These are phyloP conservation scores for Nilaparvata lugens DNA, from an alignment of 1,140 invertebrate species.

Conservation along the genomic window DNA sequence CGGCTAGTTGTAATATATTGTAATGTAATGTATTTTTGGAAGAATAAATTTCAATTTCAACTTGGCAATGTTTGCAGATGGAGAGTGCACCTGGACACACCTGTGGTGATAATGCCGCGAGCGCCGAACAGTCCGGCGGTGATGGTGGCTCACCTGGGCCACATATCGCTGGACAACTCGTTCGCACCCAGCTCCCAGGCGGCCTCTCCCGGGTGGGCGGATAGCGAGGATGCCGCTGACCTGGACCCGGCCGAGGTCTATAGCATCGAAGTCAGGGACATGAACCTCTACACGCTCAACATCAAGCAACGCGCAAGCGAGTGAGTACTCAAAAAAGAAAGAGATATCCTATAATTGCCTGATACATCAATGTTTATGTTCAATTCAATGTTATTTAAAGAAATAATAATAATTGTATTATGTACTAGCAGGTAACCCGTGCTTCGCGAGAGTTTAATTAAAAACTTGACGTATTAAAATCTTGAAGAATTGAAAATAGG, in stretches of 20 bases:
- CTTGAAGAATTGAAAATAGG: too few relatives aligned
- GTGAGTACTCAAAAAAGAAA: slow-evolving; percentile 17
- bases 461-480: too few relatives aligned
- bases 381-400: not conserved
- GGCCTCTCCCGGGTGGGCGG: slow-evolving; percentile 8
- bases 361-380: not conserved
- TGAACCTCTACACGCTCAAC: slow-evolving; percentile 74
- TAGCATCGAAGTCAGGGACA: slow-evolving; percentile 65
- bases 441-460: too few relatives aligned
- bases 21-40: too few relatives aligned
- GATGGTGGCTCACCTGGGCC: slow-evolving; percentile 86
- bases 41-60: not conserved
- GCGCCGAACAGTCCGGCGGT: slow-evolving; percentile 69
- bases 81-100: slow-evolving; percentile 76
- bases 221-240: slow-evolving; percentile 10
- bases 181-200: not conserved
- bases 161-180: slow-evolving; percentile 55
- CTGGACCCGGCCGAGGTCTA: slow-evolving; percentile 34
- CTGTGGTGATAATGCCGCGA: slow-evolving; percentile 78
- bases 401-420: not conserved
- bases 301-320: slow-evolving; percentile 15
- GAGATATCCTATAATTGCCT: too few relatives aligned
- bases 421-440: too few relatives aligned
- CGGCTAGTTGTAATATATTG: too few relatives aligned
- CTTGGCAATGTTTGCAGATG: slow-evolving; percentile 41